Evolutionary conservation across 1,140 invertebrate genomes (phyloP).

Genomic region (Macrocentrus cingulum): DNA sequence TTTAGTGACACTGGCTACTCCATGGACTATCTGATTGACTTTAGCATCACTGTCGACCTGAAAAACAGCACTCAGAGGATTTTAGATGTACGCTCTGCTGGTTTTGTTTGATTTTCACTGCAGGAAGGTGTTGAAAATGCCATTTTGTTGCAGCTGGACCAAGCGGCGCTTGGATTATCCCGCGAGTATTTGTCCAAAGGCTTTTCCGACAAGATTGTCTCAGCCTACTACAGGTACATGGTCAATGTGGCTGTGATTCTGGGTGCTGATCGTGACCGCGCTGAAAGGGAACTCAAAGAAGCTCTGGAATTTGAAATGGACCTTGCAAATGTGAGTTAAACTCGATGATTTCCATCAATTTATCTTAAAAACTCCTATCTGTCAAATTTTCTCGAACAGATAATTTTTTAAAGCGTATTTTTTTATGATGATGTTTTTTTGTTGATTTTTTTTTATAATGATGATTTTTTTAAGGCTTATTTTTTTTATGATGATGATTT

Average conservation of each 20-base stretch:
- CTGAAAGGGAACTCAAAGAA: slow-evolving; percentile 77
- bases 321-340: slow-evolving; percentile 89
- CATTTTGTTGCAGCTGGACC: slow-evolving; percentile 75
- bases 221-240: slow-evolving; percentile 81
- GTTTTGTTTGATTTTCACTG: no score
- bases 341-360: no score
- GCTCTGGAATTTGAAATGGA: slow-evolving; percentile 90
- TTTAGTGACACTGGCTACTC: slow-evolving; percentile 80
- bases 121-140: no score
- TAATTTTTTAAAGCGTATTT: no score
- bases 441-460: no score
- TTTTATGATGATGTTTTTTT: no score
- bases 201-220: slow-evolving; percentile 74
- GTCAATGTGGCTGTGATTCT: slow-evolving; percentile 85
- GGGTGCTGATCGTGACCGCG: slow-evolving; percentile 78
- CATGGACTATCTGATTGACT: slow-evolving; percentile 90
- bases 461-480: no score
- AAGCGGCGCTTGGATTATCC: slow-evolving; percentile 84
- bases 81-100: slow-evolving; percentile 89
- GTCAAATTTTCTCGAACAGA: no score
- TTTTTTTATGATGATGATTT: no score
- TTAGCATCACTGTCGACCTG: slow-evolving; percentile 86
- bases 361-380: no score
- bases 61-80: slow-evolving; percentile 84
- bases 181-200: slow-evolving; percentile 89